Base-by-base conservation (phyloP, 2,888 invertebrate genomes). In the Imbricaverruca yamaguchii region DNA sequence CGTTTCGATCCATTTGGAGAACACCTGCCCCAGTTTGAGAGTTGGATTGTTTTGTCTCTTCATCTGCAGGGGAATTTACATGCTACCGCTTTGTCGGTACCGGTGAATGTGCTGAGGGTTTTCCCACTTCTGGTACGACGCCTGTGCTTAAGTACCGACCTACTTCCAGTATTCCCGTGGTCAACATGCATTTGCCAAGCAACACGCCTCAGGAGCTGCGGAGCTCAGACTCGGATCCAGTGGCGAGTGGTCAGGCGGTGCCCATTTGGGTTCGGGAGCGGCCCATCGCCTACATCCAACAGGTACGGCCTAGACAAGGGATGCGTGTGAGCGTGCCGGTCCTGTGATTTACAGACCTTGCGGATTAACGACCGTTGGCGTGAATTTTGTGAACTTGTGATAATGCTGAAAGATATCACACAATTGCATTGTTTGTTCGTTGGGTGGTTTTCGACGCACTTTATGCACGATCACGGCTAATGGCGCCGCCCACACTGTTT, bases 171-270 rank as follows among this genome's bases (percentile, higher is more conserved):
- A 94, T 92, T 87, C 96, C 96, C 0, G 87, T 96, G 83, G 88
- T 94, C 84, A 93, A 94, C 89, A 90, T 97, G 83, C 96, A 97
- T 7, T 89, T 97, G 85, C 95, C 96, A 25, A 96, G 96, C 82
- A 96, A 95, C 85, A 92, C 93, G 84, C 96, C 96, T 18, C 92
- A 93, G 81, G 87, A 89, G 83, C 88, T 88, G 84, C 84, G 85
- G 57, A 87, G 88, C 13, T 83, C 83, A 18, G 84, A 84, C 23
- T 85, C 82, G 81, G 74, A 9, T 12, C 18, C 55, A 8, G 21
- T 15, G 11, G 74, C 53, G 21, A 6, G 8, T 9, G 13, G 21
- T 0, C 74, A 53, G 53, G 85, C 82, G 81, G 84, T 82, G 74
- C 86, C 86, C 15, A 84, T 86, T 80, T 87, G 86, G 90, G 89